Evolutionary conservation across 2,888 invertebrate species (phyloP).

Genomic region (Nematopogon swammerdamellus): DNA sequence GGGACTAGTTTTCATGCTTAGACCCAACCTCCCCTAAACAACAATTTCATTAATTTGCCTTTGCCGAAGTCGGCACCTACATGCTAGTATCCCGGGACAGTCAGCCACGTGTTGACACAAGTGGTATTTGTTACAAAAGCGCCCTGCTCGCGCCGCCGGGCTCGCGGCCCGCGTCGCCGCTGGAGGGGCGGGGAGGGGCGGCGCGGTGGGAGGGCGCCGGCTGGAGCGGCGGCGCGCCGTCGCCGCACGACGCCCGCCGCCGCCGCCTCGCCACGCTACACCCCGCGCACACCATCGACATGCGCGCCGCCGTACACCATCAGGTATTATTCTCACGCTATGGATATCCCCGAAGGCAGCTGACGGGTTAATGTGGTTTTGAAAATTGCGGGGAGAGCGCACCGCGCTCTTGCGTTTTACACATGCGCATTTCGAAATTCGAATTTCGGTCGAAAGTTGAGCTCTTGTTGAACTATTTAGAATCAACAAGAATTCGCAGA

Average conservation of each 20-base stretch:
- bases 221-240: conserved; percentile 21
- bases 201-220: conserved; percentile 26
- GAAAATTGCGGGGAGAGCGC: too few species aligned
- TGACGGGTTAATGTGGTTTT: too few species aligned
- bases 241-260: conserved; percentile 72
- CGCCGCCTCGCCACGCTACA: conserved; percentile 67
- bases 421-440: too few species aligned
- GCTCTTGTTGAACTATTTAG: too few species aligned
- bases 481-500: too few species aligned
- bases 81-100: too few species aligned
- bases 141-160: conserved; percentile 35
- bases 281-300: conserved; percentile 75
- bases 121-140: conserved; percentile 20
- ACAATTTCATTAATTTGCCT: neutral
- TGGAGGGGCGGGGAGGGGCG: conserved; percentile 35
- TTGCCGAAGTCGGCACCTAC: too few species aligned
- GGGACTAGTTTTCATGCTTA: too few species aligned
- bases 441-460: too few species aligned
- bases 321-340: conserved; percentile 48
- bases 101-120: neutral
- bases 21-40: neutral
- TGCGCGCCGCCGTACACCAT: conserved; percentile 67
- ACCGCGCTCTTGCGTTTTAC: too few species aligned
- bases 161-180: conserved; percentile 41
- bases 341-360: too few species aligned